A percentile compares a stretch with the other conserved stretches of the same genome.
Conservation (phyloP, 2,113 vertebrate species). For the Callopanchax toddi region DNA sequence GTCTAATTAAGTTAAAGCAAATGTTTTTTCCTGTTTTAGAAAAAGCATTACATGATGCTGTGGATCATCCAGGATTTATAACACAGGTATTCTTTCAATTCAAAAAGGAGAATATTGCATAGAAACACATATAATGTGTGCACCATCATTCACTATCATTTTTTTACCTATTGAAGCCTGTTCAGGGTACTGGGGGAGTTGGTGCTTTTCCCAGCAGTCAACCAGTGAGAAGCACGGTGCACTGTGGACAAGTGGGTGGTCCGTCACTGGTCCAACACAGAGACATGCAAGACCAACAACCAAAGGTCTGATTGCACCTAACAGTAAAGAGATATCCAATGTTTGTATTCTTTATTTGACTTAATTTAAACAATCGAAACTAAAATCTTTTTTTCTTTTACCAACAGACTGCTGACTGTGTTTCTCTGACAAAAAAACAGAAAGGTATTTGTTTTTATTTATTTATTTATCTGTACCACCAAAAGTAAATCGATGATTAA, state of each 20-base stretch:
- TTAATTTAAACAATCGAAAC: no score
- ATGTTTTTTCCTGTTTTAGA: constrained; percentile 14
- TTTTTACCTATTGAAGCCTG: background rate
- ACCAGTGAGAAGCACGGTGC: background rate
- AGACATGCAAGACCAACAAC: background rate
- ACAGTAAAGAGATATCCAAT: background rate
- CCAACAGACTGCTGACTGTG: background rate
- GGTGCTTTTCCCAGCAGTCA: no score
- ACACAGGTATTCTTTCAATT: constrained; percentile 21
- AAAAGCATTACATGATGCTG: background rate
- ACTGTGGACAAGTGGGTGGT: background rate
- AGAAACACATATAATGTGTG: no score
- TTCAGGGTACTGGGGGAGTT: background rate
- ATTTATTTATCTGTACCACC: background rate
- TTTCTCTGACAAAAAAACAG: background rate
- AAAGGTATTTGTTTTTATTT: constrained; percentile 42
- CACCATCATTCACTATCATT: background rate
- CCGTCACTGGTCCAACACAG: background rate
- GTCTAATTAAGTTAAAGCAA: background rate
- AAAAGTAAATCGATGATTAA: background rate
- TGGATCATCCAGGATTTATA: background rate
- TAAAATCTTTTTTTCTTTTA: background rate
- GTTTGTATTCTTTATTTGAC: no score
- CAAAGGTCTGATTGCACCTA: no score
- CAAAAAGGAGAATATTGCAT: no score